Evolutionary conservation across 2,113 vertebrate species (phyloP).

Genomic region (human): GRCh38 chrX:68282501-68283000

Average conservation of each 20-base stretch:
- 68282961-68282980: neutral
- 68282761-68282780: neutral
- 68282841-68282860: neutral
- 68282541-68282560: too few relatives aligned
- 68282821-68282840: neutral
- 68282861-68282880: constrained; percentile 6
- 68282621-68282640: neutral
- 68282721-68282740: neutral
- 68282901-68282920: neutral
- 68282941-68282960: neutral
- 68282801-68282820: neutral
- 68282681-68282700: neutral
- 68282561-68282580: neutral
- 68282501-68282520: too few relatives aligned
- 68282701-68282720: neutral
- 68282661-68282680: neutral
- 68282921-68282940: neutral
- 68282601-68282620: neutral
- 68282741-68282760: neutral
- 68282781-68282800: neutral
- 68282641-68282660: neutral
- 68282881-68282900: neutral
- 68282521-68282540: too few relatives aligned
- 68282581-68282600: neutral
- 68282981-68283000: neutral